Evolutionary conservation across 2,113 vertebrate species (phyloP), one percentile per base, ranked within the genome.

Genomic region (Clupea harengus): DNA sequence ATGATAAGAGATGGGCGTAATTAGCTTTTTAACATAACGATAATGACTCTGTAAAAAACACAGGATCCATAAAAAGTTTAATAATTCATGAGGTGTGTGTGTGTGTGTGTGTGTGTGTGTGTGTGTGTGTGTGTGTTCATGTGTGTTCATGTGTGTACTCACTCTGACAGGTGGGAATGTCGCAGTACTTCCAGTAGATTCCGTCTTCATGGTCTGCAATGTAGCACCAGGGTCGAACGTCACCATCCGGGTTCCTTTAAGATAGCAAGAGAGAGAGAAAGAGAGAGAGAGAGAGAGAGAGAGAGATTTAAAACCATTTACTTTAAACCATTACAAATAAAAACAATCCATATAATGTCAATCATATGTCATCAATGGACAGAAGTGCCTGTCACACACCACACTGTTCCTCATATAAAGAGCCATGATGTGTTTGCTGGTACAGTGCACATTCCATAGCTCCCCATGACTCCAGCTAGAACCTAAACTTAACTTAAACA

Each of bases 151-250:
- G 57, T 64, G 57, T 8, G 57, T 46, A 89, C 97, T 98, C 96
- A 99, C 98, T 99, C 92, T 96, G 95, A 89, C 98, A 99, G 17
- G 96, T 95, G 0, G 97, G 96, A 88, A 99, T 98, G 91, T 99
- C 97, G 80, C 98, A 99, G 94, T 97, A 98, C 88, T 97, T 97
- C 98, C 98, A 99, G 92, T 99, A 99, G 90, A 97, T 96, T 2
- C 97, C 96, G 0, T 99, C 98, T 60, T 99, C 98, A 0, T 97
- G 95, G 83, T 99, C 97, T 0, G 97, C 95, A 85, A 98, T 97
- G 57, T 99, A 99, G 91, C 98, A 99, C 98, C 98, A 99, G 0
- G 98, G 98, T 90, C 97, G 98, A 86, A 99, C 97, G 5, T 99
- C 98, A 50, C 97, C 97, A 72, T 99, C 98, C 0, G 98, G 98